Percentiles rank a stretch among this genome's conserved stretches.
Conservation (phyloP, 2,888 invertebrate genomes). For the Xestia c-nigrum region DNA sequence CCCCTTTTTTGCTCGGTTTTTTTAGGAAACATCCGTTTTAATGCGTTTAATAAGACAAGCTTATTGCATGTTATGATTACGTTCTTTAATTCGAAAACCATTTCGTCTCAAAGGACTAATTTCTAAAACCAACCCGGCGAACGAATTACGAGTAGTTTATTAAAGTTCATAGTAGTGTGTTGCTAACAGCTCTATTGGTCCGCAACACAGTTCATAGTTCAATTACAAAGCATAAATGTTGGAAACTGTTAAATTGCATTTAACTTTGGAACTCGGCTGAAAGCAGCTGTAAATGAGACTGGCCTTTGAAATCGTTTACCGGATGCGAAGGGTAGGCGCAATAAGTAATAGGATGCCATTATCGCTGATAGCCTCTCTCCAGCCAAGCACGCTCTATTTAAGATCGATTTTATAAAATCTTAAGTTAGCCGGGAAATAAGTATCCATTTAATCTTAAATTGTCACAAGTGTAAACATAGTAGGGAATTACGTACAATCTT, state of each 20-base stretch:
- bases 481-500: background rate
- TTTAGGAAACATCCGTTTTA: background rate
- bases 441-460: background rate
- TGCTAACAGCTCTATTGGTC: slow-evolving; percentile 20
- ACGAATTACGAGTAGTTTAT: slow-evolving; percentile 20
- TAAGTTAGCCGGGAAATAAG: background rate
- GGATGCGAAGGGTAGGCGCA: slow-evolving; percentile 37
- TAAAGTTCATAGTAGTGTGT: slow-evolving; percentile 26
- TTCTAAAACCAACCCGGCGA: slow-evolving; percentile 1
- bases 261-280: slow-evolving; percentile 44
- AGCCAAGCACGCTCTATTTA: slow-evolving; percentile 28
- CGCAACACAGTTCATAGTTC: slow-evolving; percentile 42
- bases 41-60: background rate
- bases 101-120: slow-evolving; percentile 10
- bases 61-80: background rate
- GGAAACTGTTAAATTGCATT: slow-evolving; percentile 56
- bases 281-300: slow-evolving; percentile 47
- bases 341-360: slow-evolving; percentile 47
- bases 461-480: background rate
- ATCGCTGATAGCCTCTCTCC: slow-evolving; percentile 39
- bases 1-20: background rate
- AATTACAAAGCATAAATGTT: slow-evolving; percentile 54
- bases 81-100: background rate
- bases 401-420: slow-evolving; percentile 38
- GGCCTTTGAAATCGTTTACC: slow-evolving; percentile 45